Base-by-base conservation (phyloP, 1,140 invertebrate genomes). In the Ylistrum balloti region DNA sequence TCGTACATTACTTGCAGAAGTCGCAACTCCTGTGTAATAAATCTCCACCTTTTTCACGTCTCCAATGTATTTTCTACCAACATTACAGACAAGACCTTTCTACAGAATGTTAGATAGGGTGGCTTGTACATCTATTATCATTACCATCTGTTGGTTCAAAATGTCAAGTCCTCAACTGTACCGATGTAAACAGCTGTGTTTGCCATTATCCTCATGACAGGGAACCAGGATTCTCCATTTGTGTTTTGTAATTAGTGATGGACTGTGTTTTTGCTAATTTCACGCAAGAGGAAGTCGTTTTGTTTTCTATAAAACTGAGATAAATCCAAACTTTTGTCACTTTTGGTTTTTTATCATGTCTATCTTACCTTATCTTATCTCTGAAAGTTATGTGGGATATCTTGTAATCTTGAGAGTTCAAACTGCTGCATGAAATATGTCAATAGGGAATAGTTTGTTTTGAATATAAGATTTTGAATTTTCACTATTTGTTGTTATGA, bases 121-220 rank as follows among this genome's bases (percentile, higher is more conserved):
- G 17, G 41, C 17, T 9, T 17, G 17, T 45, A 45, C 1, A 74
- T 74, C n/a, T 74, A n/a, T 74, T 74, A 74, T 74, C n/a, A 28
- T 74, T 74, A 74, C 56, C 56, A 74, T 74, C 56, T 74, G 56
- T 28, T 74, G 56, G 56, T 22, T 74, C 56, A 74, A 28, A 74
- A n/a, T 74, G 56, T n/a, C 22, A n/a, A n/a, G 56, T 74, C 56
- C 56, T 1, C 56, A 17, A 5, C 56, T 3, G 56, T 74, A n/a
- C n/a, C n/a, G 56, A 74, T 74, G 56, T n/a, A 74, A 74, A n/a
- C 56, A 1, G n/a, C 22, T 74, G 56, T 74, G n/a, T 74, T 74
- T 17, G 9, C 41, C 41, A 45, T 45, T 45, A 45, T 17, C 22
- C 3, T 3, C 56, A 28, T 74, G 56, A 74, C 56, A 74, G 56